phyloP scores from a whole-genome alignment of 2,888 invertebrate species.

The Drosophila melanosoma region DNA sequence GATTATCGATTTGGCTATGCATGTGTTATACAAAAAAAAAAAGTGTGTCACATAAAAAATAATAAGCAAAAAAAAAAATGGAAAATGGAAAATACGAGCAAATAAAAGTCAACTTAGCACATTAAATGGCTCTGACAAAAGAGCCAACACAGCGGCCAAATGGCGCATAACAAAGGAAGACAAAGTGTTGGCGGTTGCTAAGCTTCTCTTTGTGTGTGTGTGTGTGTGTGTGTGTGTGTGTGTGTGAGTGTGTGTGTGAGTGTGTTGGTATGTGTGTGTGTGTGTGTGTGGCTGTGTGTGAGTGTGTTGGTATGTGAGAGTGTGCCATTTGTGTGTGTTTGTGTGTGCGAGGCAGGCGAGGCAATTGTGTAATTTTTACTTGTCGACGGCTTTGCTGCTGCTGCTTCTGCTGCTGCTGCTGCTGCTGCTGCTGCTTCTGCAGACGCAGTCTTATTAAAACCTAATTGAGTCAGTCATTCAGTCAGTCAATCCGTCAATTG shows the following conservation, averaged over 20 bases:
- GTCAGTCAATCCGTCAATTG: slow-evolving; percentile 23
- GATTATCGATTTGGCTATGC: slow-evolving; percentile 43
- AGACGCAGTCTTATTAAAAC: slow-evolving; percentile 55
- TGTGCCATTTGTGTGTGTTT: slow-evolving; percentile 8
- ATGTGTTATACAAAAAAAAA: slow-evolving; percentile 2
- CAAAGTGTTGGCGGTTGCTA: slow-evolving; percentile 58
- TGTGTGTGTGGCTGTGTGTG: slow-evolving; percentile 16
- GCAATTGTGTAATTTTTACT: slow-evolving; percentile 68
- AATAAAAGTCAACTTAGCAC: slow-evolving; percentile 31
- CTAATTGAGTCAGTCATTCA: slow-evolving; percentile 64
- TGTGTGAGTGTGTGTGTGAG: no score
- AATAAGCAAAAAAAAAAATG: neutral
- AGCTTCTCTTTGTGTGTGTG: slow-evolving; percentile 13
- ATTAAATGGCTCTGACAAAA: slow-evolving; percentile 49
- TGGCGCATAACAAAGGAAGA: slow-evolving; percentile 42
- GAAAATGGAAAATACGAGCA: slow-evolving; percentile 16
- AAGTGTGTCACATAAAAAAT: slow-evolving; percentile 20
- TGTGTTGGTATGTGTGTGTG: neutral
- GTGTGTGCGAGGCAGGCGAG: slow-evolving; percentile 24
- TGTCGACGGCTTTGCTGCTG: slow-evolving; percentile 39
- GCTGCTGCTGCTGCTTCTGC: neutral
- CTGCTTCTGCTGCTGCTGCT: slow-evolving; percentile 1
- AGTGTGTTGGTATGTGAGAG: neutral
- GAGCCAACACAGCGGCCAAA: slow-evolving; percentile 37
- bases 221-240: neutral